Evolutionary conservation across 2,888 invertebrate genomes (phyloP), one percentile per base, ranked within the genome.

Genomic region (Eupithecia exiguata): DNA sequence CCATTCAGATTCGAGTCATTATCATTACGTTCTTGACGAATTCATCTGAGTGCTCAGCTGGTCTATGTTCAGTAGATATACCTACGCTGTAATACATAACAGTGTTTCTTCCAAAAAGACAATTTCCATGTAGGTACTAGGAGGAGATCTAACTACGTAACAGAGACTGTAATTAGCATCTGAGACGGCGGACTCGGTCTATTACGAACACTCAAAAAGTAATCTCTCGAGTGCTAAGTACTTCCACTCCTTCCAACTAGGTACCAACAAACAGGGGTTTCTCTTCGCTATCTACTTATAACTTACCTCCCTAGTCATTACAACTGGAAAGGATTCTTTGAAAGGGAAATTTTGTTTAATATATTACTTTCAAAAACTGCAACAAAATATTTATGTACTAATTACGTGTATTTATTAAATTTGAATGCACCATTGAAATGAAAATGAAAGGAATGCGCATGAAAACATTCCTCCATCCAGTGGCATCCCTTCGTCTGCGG

Each of bases 201-300:
- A 88, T 88, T 87, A 89, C 86, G 82, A 82, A 83, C 84, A 86
- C 88, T 89, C 84, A 80, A 81, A 86, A 89, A 90, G 90, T 90
- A 90, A 91, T 92, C 89, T 87, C 84, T 84, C 85, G 84, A 89
- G 89, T 85, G 84, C 84, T 84, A 75, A 70, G 77, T 76, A 75
- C 70, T n/a, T 63, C 58, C 4, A 16, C 10, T 49, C 3, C 43
- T 46, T 46, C n/a, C 21, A 1, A 53, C 49, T 35, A n/a, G n/a
- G n/a, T n/a, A 21, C 58, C 14, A 49, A 74, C 74, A 67, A 77
- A 68, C 65, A 49, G 46, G 68, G n/a, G 18, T 21, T 63, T 10
- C 21, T 21, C 21, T 40, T 53, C n/a, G 61, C 18, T n/a, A 43
- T 30, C 35, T 12, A 69, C 69, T 62, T 62, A 12, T 4, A 58